Evolutionary conservation across 2,113 vertebrate genomes (phyloP).

Genomic region (Gulo gulo): DNA sequence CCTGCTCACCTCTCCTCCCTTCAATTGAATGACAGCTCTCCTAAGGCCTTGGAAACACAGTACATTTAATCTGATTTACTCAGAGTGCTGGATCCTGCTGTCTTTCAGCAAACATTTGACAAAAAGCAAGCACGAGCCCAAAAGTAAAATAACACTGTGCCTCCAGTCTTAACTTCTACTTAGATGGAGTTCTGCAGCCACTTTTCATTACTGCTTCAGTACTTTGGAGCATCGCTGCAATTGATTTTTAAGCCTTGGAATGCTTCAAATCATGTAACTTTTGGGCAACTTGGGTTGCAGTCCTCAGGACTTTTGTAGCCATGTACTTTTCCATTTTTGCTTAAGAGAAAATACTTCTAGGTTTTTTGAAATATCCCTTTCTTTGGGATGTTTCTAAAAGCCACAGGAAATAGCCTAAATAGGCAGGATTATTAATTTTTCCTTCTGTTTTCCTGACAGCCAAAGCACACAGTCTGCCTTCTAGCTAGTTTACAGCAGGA

Average conservation of each 20-base stretch:
- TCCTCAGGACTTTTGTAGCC: background rate
- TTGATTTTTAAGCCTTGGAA: background rate
- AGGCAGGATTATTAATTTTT: background rate
- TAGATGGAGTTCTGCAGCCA: background rate
- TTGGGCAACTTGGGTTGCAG: background rate
- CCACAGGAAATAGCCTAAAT: background rate
- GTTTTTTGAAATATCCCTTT: background rate
- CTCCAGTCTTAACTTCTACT: background rate
- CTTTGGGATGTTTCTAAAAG: background rate
- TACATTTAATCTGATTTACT: background rate
- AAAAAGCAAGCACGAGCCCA: background rate
- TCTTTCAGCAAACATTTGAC: background rate
- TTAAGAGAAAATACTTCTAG: background rate
- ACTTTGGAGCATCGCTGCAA: background rate
- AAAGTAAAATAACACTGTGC: background rate
- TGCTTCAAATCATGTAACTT: background rate
- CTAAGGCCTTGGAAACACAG: background rate
- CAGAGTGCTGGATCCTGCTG: background rate
- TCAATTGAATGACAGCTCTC: background rate
- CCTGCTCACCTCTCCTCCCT: background rate
- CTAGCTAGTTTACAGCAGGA: background rate
- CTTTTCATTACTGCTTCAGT: background rate
- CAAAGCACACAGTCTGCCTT: background rate
- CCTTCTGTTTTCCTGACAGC: background rate
- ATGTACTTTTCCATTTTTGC: background rate